Base-by-base conservation (phyloP, 2,888 invertebrate species). In the Cistogaster globosa region DNA sequence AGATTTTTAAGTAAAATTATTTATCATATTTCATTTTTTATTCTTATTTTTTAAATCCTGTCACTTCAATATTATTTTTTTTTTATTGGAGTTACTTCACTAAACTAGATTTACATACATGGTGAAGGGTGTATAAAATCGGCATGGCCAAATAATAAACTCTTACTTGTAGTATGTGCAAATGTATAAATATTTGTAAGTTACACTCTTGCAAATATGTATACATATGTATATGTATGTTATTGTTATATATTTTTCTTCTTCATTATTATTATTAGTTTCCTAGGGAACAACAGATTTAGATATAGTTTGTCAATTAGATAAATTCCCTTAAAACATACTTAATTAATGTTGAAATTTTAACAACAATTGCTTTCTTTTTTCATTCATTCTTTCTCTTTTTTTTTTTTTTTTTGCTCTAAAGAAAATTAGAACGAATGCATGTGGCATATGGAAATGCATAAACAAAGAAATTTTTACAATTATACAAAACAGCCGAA, bases 311-410 rank as follows among this genome's bases (percentile, higher is more conserved):
- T 84, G 86, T 83, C 86, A 86, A 86, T 86, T 86, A 86, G 78
- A 84, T 78, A 86, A 86, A 86, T 83, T 86, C 86, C 83, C 83
- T 86, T 81, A 84, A 86, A 86, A 80, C 78, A 75, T 84, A 84
- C 83, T 81, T 84, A 86, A 86, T 86, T 86, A 86, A 86, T 81
- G 83, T 79, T 74, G 62, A 72, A 76, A 85, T 75, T 82, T 82
- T 85, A 78, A 78, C 80, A 80, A 72, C 51, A 60, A 68, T 51
- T 65, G 68, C 69, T 53, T 16, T 42, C n/a, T 3, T 12, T 38
- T 42, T 68, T 22, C 6, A n/a, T 32, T 4, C 6, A 32, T 2
- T 32, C 8, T 38, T 42, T 42, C 0, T 42, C 14, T 2, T 51
- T 16, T n/a, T n/a, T 51, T 51, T 2, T 53, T 26, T 16, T 16